These are phyloP conservation scores for Gavia stellata DNA, from an alignment of 2,113 vertebrate genomes.

Conservation along the genomic window DNA sequence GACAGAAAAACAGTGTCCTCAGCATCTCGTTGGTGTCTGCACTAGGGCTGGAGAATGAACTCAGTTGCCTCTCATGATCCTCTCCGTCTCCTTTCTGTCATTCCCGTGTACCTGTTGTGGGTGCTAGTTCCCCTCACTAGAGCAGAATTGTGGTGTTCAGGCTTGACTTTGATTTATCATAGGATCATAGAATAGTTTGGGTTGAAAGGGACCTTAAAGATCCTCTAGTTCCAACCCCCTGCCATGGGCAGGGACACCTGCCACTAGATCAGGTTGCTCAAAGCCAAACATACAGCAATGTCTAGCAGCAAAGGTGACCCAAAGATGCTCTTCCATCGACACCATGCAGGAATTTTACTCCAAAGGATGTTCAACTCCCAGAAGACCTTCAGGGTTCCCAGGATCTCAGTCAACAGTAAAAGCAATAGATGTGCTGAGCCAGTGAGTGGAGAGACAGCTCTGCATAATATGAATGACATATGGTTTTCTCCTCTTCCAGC, in stretches of 20 bases:
- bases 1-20: neutral
- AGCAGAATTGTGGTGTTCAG: neutral
- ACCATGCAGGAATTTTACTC: neutral
- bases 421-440: neutral
- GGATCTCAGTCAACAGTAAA: neutral
- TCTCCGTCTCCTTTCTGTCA: neutral
- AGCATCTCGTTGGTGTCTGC: neutral
- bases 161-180: neutral
- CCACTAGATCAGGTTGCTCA: neutral
- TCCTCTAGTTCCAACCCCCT: neutral
- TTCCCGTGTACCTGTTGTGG: rapidly evolving
- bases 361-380: neutral
- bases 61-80: neutral
- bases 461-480: neutral
- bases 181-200: neutral
- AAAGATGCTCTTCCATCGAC: neutral
- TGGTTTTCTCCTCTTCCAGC: neutral
- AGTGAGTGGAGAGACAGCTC: neutral
- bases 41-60: neutral
- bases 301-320: neutral
- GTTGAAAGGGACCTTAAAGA: neutral
- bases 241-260: neutral
- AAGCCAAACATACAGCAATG: neutral
- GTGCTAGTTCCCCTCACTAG: neutral
- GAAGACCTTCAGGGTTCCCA: neutral